Evolutionary conservation across 2,797 vertebrate species (phyloP).

Genomic region (Sarcoramphus papa): DNA sequence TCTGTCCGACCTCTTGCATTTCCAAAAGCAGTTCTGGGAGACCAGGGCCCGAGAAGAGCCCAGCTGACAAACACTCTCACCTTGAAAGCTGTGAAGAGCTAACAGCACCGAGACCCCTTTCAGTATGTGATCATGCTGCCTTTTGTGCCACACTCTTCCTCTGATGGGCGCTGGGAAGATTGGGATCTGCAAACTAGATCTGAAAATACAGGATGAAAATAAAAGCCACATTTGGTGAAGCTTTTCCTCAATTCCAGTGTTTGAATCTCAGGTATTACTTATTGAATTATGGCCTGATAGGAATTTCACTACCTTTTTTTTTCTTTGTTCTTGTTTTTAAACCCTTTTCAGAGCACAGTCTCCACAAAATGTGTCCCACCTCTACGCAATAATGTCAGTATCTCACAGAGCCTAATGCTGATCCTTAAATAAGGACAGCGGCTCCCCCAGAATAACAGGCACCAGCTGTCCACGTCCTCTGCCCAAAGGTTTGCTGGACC

Average conservation of each 20-base stretch:
- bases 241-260: background rate
- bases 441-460: background rate
- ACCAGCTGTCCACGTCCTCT: background rate
- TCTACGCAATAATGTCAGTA: background rate
- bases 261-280: background rate
- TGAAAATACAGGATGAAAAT: background rate
- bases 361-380: background rate
- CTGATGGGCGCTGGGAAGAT: background rate
- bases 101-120: background rate
- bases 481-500: background rate
- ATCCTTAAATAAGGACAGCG: background rate
- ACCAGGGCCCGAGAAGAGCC: background rate
- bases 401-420: background rate
- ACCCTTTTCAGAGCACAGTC: background rate
- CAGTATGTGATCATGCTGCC: accelerated
- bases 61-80: background rate
- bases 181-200: background rate
- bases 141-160: background rate
- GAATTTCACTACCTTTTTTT: background rate
- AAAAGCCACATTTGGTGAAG: background rate
- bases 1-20: background rate
- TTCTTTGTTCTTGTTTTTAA: background rate
- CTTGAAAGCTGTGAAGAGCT: background rate
- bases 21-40: background rate
- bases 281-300: background rate